Conservation (phyloP, 2,888 invertebrate species). For the Oscheius sp. region DNA sequence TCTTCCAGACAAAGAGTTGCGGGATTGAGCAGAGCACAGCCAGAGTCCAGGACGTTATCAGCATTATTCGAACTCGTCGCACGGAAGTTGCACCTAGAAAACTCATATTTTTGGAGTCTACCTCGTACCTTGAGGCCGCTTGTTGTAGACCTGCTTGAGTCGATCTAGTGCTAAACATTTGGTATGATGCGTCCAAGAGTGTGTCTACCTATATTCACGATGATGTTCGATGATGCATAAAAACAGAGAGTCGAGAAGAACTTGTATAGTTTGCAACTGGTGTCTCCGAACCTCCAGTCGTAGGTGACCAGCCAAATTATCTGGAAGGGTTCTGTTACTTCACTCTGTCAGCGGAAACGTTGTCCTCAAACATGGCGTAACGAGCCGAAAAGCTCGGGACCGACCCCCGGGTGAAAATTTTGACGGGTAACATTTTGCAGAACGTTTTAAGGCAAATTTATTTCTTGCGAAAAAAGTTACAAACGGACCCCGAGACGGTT, state of each 20-base stretch:
- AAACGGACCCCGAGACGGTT: no score
- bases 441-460: no score
- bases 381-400: no score
- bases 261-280: conserved; percentile 58
- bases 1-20: conserved; percentile 65
- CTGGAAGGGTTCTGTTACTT: conserved; percentile 30
- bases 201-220: conserved; percentile 54
- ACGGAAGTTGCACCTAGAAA: conserved; percentile 57
- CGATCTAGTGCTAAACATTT: conserved; percentile 55
- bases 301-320: conserved; percentile 62
- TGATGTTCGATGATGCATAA: conserved; percentile 66
- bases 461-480: no score
- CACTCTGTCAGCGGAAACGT: no score
- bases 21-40: conserved; percentile 63
- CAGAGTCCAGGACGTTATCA: conserved; percentile 59
- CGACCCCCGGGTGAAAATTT: no score
- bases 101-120: not conserved
- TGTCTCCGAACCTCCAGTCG: conserved; percentile 61
- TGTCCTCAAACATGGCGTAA: no score
- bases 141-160: conserved; percentile 64
- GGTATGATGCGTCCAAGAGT: no score
- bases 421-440: no score
- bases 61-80: conserved; percentile 57
- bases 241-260: conserved; percentile 66
- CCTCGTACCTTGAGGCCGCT: conserved; percentile 59